Conservation (phyloP, 2,113 vertebrate genomes). For the Anarrhichthys ocellatus region DNA sequence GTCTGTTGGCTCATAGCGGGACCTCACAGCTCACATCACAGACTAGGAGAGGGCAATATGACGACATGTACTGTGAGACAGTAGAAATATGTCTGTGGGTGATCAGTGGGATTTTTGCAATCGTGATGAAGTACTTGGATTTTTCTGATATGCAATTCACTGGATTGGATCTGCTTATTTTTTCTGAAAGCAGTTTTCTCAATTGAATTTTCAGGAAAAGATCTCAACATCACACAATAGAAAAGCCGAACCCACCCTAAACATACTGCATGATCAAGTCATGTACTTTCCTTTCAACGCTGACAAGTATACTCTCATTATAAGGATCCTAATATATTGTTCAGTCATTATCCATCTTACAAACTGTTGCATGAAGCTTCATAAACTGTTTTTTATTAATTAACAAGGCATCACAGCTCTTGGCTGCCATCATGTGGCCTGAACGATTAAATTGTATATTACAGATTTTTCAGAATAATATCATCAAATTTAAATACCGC, state of each 20-base stretch:
- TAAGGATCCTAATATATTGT: background rate
- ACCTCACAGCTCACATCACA: background rate
- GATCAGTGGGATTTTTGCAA: background rate
- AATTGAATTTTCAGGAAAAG: background rate
- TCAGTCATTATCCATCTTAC: background rate
- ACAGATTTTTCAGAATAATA: background rate
- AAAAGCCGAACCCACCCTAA: background rate
- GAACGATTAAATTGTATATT: background rate
- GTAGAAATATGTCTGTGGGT: background rate
- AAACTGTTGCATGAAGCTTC: conserved; percentile 3
- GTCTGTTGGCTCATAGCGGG: background rate
- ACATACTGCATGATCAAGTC: background rate
- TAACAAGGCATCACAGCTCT: background rate
- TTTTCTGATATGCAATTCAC: background rate
- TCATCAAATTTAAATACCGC: background rate
- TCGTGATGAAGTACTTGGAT: background rate
- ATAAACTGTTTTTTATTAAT: background rate
- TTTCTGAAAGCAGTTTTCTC: background rate
- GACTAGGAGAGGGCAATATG: background rate
- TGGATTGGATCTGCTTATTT: background rate
- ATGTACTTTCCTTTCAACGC: background rate
- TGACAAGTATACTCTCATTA: background rate
- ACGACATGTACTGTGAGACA: background rate
- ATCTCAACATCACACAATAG: background rate
- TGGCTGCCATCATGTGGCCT: conserved; percentile 40